Conservation (phyloP, 1,140 invertebrate genomes). For the Elysia chlorotica region DNA sequence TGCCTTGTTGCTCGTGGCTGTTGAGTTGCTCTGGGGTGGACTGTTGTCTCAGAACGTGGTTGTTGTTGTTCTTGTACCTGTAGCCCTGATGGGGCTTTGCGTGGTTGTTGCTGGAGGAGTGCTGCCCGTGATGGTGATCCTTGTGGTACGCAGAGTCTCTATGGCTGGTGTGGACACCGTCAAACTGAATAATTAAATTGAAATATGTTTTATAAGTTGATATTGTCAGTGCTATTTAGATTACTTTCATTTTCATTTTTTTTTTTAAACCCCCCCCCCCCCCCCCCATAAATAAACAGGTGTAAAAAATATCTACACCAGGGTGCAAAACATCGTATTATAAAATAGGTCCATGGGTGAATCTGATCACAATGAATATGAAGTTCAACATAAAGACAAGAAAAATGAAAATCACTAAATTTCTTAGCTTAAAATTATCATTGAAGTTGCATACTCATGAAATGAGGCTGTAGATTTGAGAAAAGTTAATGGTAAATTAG, state of each 20-base stretch:
- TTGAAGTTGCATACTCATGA: too few species aligned
- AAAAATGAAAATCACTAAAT: too few species aligned
- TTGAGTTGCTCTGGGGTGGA: neutral
- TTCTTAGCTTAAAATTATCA: too few species aligned
- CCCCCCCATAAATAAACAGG: neutral
- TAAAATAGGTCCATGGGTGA: neutral
- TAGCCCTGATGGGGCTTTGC: neutral
- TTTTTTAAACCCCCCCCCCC: too few species aligned
- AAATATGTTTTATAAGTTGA: neutral
- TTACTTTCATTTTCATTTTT: too few species aligned
- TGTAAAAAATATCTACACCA: neutral
- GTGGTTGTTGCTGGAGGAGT: neutral
- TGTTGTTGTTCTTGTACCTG: neutral
- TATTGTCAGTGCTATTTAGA: neutral
- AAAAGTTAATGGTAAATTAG: neutral
- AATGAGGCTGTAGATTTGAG: neutral
- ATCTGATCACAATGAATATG: neutral
- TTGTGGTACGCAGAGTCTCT: neutral
- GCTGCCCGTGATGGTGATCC: neutral
- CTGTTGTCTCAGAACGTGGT: neutral
- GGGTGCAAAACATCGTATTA: neutral
- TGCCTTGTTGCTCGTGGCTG: neutral
- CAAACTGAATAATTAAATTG: slow-evolving; percentile 13
- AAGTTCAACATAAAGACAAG: too few species aligned
- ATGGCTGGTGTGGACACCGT: neutral